These are phyloP conservation scores for Barypeithes pellucidus DNA, from an alignment of 2,888 invertebrate species.

Conservation along the genomic window DNA sequence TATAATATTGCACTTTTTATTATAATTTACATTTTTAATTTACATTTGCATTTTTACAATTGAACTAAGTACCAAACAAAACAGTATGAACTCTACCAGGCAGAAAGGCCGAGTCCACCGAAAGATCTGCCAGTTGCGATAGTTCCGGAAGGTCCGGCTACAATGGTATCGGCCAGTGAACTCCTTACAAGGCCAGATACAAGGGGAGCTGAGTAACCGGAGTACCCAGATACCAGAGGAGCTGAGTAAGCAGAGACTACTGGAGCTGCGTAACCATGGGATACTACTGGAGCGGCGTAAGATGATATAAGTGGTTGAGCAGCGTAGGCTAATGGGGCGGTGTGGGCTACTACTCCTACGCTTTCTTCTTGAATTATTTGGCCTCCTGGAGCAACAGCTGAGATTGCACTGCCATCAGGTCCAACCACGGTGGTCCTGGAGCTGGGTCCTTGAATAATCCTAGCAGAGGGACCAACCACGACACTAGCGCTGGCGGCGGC, in stretches of 20 bases:
- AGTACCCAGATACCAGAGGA: constrained; percentile 15
- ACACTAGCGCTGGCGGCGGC: constrained; percentile 56
- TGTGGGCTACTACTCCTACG: constrained; percentile 33
- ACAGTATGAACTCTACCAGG: constrained; percentile 23
- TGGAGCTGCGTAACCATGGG: constrained; percentile 27
- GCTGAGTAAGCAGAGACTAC: constrained; percentile 1
- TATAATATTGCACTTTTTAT: too few relatives aligned
- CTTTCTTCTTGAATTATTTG: constrained; percentile 55
- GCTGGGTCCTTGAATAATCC: constrained; percentile 60
- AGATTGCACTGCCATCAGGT: constrained; percentile 59
- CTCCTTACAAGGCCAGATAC: constrained; percentile 48
- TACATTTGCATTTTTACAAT: background rate
- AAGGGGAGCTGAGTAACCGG: constrained; percentile 9
- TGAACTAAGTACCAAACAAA: background rate
- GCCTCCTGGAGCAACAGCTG: constrained; percentile 58
- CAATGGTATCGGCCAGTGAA: constrained; percentile 56
- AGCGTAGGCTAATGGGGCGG: constrained; percentile 33
- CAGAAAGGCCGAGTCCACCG: constrained; percentile 39
- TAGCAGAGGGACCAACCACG: constrained; percentile 48
- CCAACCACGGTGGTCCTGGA: constrained; percentile 58
- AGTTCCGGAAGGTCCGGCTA: constrained; percentile 61
- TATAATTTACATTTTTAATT: background rate
- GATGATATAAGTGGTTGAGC: constrained; percentile 36
- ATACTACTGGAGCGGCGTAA: constrained; percentile 48
- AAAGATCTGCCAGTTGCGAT: constrained; percentile 57